phyloP scores from a whole-genome alignment of 2,888 invertebrate genomes.

The Ischnura elegans region DNA sequence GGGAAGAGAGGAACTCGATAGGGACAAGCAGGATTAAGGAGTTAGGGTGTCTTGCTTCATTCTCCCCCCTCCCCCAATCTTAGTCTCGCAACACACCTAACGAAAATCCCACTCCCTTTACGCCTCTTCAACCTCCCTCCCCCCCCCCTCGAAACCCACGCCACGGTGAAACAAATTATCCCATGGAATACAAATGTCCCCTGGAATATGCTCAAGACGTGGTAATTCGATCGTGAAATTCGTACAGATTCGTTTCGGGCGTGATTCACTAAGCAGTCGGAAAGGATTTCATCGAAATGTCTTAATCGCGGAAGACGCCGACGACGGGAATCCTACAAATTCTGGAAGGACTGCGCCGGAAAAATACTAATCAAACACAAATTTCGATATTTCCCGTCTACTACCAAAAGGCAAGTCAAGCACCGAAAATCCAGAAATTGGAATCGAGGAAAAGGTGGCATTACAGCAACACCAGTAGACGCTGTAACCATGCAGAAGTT shows the following conservation, averaged over 20 bases:
- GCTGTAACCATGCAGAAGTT: too few relatives aligned
- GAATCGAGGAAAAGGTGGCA: too few relatives aligned
- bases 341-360: neutral
- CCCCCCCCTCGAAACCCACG: neutral
- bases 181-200: slow-evolving; percentile 5
- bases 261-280: neutral
- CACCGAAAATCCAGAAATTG: too few relatives aligned
- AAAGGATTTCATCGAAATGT: neutral
- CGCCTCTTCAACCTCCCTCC: neutral
- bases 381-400: too few relatives aligned
- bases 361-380: neutral
- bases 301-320: neutral
- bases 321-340: neutral
- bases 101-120: neutral
- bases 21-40: slow-evolving; percentile 30
- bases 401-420: too few relatives aligned
- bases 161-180: slow-evolving; percentile 27
- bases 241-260: slow-evolving; percentile 1
- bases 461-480: too few relatives aligned
- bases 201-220: slow-evolving; percentile 22
- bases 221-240: slow-evolving; percentile 16
- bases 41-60: slow-evolving; percentile 5
- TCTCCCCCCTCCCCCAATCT: neutral
- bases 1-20: neutral
- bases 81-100: neutral